Conservation (phyloP, 2,113 vertebrate genomes). For the Rafetus swinhoei region DNA sequence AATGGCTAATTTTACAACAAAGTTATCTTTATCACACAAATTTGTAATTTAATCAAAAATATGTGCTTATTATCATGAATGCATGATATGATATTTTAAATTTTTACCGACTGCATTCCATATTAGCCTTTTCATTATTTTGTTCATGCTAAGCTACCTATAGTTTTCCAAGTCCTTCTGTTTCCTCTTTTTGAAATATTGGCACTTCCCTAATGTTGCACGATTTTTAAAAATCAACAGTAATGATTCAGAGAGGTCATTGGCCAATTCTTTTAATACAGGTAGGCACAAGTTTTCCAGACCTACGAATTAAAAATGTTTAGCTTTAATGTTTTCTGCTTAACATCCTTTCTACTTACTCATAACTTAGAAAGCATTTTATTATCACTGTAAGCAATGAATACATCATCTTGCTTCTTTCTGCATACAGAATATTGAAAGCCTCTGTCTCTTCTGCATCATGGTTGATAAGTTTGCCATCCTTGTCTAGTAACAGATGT, state of each 20-base stretch:
- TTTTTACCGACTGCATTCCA: neutral
- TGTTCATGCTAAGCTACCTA: neutral
- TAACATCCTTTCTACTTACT: conserved; percentile 27
- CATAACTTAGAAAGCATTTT: neutral
- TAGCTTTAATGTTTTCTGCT: conserved; percentile 16
- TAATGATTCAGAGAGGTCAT: conserved; percentile 18
- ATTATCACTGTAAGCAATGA: conserved; percentile 17
- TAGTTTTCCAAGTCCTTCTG: conserved; percentile 2
- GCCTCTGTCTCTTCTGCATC: neutral
- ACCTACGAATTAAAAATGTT: conserved; percentile 11
- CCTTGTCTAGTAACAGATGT: neutral
- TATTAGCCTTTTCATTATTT: neutral
- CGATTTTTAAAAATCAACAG: neutral
- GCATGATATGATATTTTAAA: neutral
- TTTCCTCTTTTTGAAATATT: neutral
- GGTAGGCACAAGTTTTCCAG: conserved; percentile 9
- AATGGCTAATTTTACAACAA: neutral
- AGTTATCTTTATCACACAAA: neutral
- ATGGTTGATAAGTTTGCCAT: neutral
- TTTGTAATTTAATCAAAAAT: neutral
- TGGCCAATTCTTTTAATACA: conserved; percentile 6
- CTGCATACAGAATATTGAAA: neutral
- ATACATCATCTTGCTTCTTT: neutral
- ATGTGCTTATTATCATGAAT: neutral
- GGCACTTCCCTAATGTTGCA: neutral